Percentiles rank a stretch among this genome's conserved stretches.
These are phyloP conservation scores for Actenoides hombroni DNA, from an alignment of 2,113 vertebrate species.

Conservation along the genomic window DNA sequence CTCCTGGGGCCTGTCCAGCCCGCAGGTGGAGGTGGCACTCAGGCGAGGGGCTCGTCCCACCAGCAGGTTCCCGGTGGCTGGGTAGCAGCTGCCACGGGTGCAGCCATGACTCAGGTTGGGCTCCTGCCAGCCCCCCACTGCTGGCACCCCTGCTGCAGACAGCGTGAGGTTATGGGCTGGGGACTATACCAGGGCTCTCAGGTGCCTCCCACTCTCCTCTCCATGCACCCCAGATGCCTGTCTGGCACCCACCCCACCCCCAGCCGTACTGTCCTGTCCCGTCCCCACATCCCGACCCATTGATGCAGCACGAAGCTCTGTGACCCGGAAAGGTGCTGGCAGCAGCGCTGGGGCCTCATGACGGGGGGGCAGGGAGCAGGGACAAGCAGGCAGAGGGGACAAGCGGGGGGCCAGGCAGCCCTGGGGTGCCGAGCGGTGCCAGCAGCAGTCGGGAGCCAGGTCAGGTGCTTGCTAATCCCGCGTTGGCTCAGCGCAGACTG, in stretches of 20 bases:
- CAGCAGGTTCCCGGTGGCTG: constrained; percentile 55
- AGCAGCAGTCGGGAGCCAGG: neutral
- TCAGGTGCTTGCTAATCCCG: constrained; percentile 40
- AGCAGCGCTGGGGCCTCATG: neutral
- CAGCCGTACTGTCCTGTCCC: neutral
- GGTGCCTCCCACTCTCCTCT: accelerated
- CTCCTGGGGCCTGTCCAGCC: constrained; percentile 71
- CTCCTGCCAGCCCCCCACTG: constrained; percentile 63
- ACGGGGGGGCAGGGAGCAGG: neutral
- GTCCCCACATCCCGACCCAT: neutral
- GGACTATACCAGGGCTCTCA: accelerated
- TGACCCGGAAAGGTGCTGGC: constrained; percentile 52
- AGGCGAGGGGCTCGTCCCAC: constrained; percentile 77
- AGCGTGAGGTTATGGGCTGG: neutral
- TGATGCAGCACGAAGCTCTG: constrained; percentile 28
- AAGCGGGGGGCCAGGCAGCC: neutral
- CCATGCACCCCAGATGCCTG: accelerated
- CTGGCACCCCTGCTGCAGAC: neutral
- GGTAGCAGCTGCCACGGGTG: constrained; percentile 80
- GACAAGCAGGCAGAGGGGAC: neutral
- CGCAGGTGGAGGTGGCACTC: constrained; percentile 81
- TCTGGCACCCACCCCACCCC: neutral
- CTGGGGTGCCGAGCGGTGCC: accelerated
- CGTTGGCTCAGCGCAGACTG: neutral
- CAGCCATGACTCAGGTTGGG: constrained; percentile 80